These are phyloP conservation scores for Sclerurus mexicanus DNA, from an alignment of 2,113 vertebrate genomes.

Conservation along the genomic window DNA sequence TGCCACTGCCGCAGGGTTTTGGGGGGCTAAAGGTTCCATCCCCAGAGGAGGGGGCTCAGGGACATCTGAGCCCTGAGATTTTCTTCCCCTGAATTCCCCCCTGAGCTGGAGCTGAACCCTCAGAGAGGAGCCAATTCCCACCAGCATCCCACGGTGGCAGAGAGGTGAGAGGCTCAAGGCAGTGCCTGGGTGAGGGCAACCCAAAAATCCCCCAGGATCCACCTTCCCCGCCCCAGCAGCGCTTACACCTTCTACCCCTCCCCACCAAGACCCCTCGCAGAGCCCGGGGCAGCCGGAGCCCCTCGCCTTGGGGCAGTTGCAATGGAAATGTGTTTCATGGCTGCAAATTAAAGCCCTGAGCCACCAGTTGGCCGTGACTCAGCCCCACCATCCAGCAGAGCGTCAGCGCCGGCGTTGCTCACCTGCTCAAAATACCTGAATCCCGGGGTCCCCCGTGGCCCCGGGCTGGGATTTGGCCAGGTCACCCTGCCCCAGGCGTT, in stretches of 20 bases:
- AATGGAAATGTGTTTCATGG: not conserved
- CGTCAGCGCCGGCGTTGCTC: not conserved
- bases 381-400: not conserved
- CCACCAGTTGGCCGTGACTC: not conserved
- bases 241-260: fast-evolving
- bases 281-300: not conserved
- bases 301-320: not conserved
- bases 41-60: not conserved
- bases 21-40: not conserved
- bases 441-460: not conserved
- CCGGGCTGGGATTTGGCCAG: fast-evolving
- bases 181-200: not conserved
- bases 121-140: fast-evolving
- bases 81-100: not conserved
- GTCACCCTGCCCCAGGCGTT: not conserved
- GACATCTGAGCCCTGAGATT: not conserved
- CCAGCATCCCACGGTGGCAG: not conserved
- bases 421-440: not conserved
- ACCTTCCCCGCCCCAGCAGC: not conserved
- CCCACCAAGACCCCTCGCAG: too few species aligned
- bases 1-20: fast-evolving
- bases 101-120: not conserved
- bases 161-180: not conserved
- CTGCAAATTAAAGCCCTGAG: not conserved
- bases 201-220: not conserved